A percentile compares a stretch with the other conserved stretches of the same genome.
Conservation (phyloP, 2,888 invertebrate species). For the Caenorhabditis becei region DNA sequence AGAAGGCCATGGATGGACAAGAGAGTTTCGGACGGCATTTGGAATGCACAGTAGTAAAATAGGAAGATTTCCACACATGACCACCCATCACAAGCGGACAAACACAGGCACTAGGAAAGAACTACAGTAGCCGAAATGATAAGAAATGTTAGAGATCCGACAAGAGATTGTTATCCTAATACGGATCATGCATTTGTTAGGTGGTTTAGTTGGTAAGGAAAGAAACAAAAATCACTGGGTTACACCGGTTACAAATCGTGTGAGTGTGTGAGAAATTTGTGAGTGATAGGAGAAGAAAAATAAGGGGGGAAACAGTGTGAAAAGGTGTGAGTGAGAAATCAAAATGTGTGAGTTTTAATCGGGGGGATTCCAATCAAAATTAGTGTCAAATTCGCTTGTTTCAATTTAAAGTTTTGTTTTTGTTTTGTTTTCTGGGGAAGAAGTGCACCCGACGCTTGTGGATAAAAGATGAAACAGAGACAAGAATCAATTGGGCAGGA, state of each 20-base stretch:
- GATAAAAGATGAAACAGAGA: slow-evolving; percentile 41
- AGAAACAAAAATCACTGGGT: slow-evolving; percentile 17
- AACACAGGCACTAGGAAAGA: slow-evolving; percentile 62
- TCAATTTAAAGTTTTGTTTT: background rate
- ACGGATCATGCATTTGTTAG: slow-evolving; percentile 42
- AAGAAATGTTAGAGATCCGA: slow-evolving; percentile 31
- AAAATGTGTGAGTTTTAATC: slow-evolving; percentile 1
- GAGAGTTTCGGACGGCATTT: background rate
- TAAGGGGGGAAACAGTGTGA: slow-evolving; percentile 21
- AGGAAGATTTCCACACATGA: slow-evolving; percentile 60
- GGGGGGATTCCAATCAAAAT: background rate
- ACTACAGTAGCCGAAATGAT: slow-evolving; percentile 54
- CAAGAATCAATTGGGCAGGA: slow-evolving; percentile 43
- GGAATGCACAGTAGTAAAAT: slow-evolving; percentile 33
- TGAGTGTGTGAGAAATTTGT: slow-evolving; percentile 29
- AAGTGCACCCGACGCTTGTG: slow-evolving; percentile 26
- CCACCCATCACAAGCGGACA: slow-evolving; percentile 66
- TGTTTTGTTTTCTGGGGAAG: background rate
- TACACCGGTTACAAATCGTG: slow-evolving; percentile 21
- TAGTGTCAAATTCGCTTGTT: background rate
- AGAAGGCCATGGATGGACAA: background rate
- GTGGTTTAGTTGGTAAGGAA: background rate
- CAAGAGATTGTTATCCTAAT: slow-evolving; percentile 14
- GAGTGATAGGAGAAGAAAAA: slow-evolving; percentile 27
- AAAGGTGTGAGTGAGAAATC: slow-evolving; percentile 27